A percentile compares a stretch with the other conserved stretches of the same genome.
Conservation (phyloP, 2,797 vertebrate species). For the Dromococcyx pavoninus region DNA sequence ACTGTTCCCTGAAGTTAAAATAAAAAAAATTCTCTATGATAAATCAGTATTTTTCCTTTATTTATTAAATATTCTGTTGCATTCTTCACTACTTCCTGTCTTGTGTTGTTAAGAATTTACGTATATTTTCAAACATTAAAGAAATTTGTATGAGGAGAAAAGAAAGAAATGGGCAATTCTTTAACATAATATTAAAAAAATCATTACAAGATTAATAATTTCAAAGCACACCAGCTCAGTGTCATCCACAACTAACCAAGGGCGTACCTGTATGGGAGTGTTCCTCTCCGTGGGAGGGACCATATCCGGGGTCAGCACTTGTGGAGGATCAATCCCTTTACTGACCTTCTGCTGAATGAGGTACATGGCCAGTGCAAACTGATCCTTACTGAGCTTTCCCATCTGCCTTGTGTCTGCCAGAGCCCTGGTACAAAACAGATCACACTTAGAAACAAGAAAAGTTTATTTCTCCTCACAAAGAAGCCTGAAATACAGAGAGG, state of each 20-base stretch:
- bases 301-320: slow-evolving; percentile 90
- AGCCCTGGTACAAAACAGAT: slow-evolving; percentile 80
- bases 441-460: neutral
- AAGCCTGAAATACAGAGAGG: neutral
- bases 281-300: slow-evolving; percentile 92
- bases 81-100: neutral
- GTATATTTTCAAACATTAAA: neutral
- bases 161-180: neutral
- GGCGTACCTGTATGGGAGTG: slow-evolving; percentile 86
- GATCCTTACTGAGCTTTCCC: slow-evolving; percentile 93
- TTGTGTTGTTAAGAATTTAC: neutral
- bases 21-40: neutral
- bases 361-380: slow-evolving; percentile 95
- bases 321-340: slow-evolving; percentile 94
- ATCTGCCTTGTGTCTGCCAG: slow-evolving; percentile 94
- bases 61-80: neutral
- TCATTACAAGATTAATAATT: neutral
- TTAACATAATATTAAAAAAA: neutral
- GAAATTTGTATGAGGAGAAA: neutral
- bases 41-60: neutral
- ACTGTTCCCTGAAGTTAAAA: neutral
- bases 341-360: slow-evolving; percentile 97
- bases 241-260: neutral
- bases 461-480: neutral
- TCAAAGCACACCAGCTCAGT: neutral